Conservation (phyloP, 1,140 invertebrate genomes). For the Drosophila kepulauana region DNA sequence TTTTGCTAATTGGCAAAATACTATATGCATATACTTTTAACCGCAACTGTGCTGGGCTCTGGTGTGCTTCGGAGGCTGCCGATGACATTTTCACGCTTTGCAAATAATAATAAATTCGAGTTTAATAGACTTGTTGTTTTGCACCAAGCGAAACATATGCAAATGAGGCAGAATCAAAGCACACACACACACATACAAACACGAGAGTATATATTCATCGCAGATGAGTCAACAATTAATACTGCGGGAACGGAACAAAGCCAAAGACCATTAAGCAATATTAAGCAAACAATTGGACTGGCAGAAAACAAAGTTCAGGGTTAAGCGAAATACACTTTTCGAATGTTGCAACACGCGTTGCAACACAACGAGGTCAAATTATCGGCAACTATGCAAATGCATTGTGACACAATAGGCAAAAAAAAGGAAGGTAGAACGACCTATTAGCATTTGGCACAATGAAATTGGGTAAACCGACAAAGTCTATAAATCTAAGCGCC, state of each 20-base stretch:
- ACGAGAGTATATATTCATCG: conserved; percentile 5
- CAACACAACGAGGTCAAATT: conserved; percentile 7
- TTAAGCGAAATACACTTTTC: too few relatives aligned
- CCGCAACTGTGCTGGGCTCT: neutral
- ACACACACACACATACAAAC: neutral
- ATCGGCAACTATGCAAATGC: conserved; percentile 14
- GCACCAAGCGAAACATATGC: conserved; percentile 41
- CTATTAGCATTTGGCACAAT: conserved; percentile 48
- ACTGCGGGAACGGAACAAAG: neutral
- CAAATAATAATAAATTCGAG: conserved; percentile 65
- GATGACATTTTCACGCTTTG: conserved; percentile 47
- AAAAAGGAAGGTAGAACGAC: neutral
- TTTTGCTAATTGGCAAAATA: conserved; percentile 11
- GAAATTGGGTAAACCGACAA: conserved; percentile 58
- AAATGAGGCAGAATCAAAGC: conserved; percentile 38
- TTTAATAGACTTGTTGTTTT: conserved; percentile 62
- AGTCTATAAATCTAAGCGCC: conserved; percentile 66
- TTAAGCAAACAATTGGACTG: conserved; percentile 38
- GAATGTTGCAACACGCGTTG: neutral
- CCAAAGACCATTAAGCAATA: conserved; percentile 4
- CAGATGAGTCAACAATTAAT: conserved; percentile 39
- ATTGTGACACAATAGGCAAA: conserved; percentile 13
- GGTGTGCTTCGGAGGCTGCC: neutral
- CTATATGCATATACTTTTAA: conserved; percentile 1
- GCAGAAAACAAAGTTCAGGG: neutral